Conservation (phyloP, 92 coral and sea anemone genomes). For the Metridium senile region DNA sequence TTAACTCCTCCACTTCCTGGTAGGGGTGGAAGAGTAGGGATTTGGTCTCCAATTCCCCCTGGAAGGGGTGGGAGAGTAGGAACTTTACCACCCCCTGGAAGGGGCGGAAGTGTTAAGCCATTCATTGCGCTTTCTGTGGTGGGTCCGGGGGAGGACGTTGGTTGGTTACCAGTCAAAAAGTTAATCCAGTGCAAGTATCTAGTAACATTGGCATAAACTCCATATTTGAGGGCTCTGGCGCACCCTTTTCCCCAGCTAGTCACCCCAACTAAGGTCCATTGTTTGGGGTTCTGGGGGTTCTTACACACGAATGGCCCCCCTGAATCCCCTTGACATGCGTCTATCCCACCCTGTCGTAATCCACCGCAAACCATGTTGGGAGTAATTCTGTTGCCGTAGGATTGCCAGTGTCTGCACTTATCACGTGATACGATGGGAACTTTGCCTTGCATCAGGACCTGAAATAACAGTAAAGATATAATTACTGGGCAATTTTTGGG, state of each 20-base stretch:
- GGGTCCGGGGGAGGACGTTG: slow-evolving; percentile 28
- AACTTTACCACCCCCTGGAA: no score
- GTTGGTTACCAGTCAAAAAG: slow-evolving; percentile 46
- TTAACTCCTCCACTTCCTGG: slow-evolving; percentile 21
- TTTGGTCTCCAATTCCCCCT: no score
- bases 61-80: no score
- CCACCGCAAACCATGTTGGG: slow-evolving; percentile 81
- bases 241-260: slow-evolving; percentile 84
- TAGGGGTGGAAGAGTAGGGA: slow-evolving; percentile 24
- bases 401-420: slow-evolving; percentile 59
- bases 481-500: no score
- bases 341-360: slow-evolving; percentile 78
- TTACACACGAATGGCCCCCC: slow-evolving; percentile 83
- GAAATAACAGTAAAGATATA: no score
- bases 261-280: slow-evolving; percentile 77
- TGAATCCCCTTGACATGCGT: slow-evolving; percentile 78
- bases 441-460: slow-evolving; percentile 77
- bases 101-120: no score
- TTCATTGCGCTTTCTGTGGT: no score
- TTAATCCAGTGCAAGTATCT: slow-evolving; percentile 69
- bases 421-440: slow-evolving; percentile 66
- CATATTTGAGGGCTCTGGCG: slow-evolving; percentile 76
- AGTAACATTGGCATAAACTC: slow-evolving; percentile 66
- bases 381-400: slow-evolving; percentile 72
- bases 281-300: slow-evolving; percentile 72